Evolutionary conservation across 2,797 vertebrate species (phyloP).

Genomic region (Pseudochirops cupreus): DNA sequence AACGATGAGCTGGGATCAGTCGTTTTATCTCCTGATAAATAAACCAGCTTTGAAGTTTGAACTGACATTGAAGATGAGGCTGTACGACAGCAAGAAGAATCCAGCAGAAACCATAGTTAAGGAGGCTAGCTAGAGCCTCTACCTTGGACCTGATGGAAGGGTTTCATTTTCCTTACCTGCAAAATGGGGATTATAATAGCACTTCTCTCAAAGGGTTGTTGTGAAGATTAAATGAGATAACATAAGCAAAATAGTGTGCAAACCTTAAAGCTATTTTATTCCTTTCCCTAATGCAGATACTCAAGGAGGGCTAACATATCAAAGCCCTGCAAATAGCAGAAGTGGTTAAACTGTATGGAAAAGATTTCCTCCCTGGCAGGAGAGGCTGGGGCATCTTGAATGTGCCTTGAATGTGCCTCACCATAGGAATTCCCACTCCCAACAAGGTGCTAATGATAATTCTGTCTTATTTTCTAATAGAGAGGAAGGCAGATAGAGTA

Average conservation of each 20-base stretch:
- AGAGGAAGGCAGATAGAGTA: neutral
- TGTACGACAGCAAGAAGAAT: neutral
- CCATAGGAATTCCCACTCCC: neutral
- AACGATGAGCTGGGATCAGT: neutral
- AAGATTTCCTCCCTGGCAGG: neutral
- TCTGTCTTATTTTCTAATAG: neutral
- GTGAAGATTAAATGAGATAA: no score
- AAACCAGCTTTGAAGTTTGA: neutral
- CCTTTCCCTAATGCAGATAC: conserved; percentile 13
- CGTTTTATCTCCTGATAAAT: neutral
- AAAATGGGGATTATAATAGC: no score
- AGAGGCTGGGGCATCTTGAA: neutral
- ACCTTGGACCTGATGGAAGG: neutral
- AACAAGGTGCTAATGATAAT: neutral
- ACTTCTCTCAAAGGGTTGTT: no score
- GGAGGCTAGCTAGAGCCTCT: neutral
- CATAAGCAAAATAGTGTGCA: no score
- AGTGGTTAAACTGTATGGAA: neutral
- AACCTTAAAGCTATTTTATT: neutral
- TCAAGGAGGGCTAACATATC: conserved; percentile 1
- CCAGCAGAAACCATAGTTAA: neutral
- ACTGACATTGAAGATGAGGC: neutral
- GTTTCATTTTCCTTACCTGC: no score
- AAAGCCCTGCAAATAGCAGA: conserved; percentile 23
- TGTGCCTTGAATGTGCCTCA: neutral